These are phyloP conservation scores for Aleadryas rufinucha DNA, from an alignment of 2,113 vertebrate species.

Conservation along the genomic window DNA sequence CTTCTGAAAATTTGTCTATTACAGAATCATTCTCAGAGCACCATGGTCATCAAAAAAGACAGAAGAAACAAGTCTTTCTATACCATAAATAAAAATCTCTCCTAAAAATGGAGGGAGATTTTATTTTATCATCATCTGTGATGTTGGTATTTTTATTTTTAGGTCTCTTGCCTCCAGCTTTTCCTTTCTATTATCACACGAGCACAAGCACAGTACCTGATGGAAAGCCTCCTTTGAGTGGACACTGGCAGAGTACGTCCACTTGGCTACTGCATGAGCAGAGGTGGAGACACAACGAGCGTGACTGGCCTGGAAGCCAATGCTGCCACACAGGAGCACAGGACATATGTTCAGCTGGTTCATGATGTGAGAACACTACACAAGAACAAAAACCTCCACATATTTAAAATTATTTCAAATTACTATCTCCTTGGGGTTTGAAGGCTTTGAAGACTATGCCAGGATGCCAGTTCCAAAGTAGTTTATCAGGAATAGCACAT, in stretches of 20 bases:
- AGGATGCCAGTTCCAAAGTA: neutral
- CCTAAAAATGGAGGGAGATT: neutral
- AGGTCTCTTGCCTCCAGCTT: neutral
- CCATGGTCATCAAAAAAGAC: constrained; percentile 35
- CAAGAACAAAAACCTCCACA: neutral
- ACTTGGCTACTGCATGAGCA: no score
- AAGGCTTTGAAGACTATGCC: neutral
- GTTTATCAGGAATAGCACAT: neutral
- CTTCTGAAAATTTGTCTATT: constrained; percentile 38
- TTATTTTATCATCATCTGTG: neutral
- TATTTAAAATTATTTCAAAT: neutral
- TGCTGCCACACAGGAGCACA: neutral
- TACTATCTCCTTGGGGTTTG: neutral
- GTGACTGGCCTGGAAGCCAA: neutral
- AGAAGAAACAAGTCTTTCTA: constrained; percentile 34
- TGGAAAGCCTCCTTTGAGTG: neutral
- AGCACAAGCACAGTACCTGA: neutral
- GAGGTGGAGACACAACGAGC: neutral
- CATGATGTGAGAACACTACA: neutral
- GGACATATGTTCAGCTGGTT: neutral
- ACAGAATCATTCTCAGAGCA: constrained; percentile 38
- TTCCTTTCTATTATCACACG: neutral
- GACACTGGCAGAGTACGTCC: neutral
- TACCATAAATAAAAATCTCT: constrained; percentile 39
- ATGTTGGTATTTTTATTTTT: constrained; percentile 1